Conservation (phyloP, 2,888 invertebrate species). For the Euplagia quadripunctaria region DNA sequence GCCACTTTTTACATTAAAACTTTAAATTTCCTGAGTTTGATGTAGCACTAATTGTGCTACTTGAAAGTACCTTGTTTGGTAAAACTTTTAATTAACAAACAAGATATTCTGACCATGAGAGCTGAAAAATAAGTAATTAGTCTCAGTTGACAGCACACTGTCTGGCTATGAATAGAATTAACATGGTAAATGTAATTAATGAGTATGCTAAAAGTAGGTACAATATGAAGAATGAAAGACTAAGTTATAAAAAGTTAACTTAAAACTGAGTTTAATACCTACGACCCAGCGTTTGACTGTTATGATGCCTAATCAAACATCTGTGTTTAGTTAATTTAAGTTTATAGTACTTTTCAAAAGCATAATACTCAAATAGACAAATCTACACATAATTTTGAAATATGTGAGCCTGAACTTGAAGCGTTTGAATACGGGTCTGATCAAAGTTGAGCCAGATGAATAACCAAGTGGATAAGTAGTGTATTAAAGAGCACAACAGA, state of each 20-base stretch:
- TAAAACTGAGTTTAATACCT: not conserved
- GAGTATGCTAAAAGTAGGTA: not conserved
- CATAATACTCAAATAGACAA: no score
- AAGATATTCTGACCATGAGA: constrained; percentile 1
- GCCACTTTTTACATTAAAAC: no score
- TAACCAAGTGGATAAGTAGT: no score
- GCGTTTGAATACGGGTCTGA: no score
- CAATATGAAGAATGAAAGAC: not conserved
- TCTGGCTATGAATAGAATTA: constrained; percentile 1
- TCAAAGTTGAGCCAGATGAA: no score
- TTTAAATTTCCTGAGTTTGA: not conserved
- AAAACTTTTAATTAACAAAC: not conserved
- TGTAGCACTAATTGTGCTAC: not conserved
- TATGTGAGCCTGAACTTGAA: no score
- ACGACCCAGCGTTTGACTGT: not conserved
- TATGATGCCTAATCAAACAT: not conserved
- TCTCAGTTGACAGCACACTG: not conserved
- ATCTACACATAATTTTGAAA: not conserved
- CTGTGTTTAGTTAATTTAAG: not conserved
- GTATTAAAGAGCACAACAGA: no score
- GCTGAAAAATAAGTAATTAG: not conserved
- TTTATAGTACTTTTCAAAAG: no score
- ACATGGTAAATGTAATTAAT: constrained; percentile 23
- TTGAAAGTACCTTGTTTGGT: not conserved
- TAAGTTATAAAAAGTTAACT: not conserved